Percentiles rank a stretch among this genome's conserved stretches.
Evolutionary conservation across 2,797 vertebrate genomes (phyloP).

Genomic region (Poeciliopsis infans): DNA sequence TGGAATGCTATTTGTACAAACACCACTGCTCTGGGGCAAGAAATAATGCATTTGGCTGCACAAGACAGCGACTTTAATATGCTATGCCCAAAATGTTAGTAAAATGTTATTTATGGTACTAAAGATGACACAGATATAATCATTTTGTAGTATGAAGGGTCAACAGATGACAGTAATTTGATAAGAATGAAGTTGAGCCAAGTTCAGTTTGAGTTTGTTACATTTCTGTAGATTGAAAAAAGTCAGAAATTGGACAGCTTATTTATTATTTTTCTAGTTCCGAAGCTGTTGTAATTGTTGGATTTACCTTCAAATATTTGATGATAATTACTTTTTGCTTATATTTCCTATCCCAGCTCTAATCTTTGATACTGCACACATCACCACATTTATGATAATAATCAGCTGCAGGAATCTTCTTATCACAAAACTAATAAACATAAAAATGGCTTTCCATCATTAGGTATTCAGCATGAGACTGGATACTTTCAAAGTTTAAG

Average conservation of each 20-base stretch:
- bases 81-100: slow-evolving; percentile 2
- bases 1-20: slow-evolving; percentile 77
- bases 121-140: slow-evolving; percentile 25
- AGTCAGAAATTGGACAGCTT: slow-evolving; percentile 14
- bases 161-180: slow-evolving; percentile 4
- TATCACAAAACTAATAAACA: neutral
- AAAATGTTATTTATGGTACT: neutral
- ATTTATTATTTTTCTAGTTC: neutral
- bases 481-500: neutral
- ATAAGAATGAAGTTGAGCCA: slow-evolving; percentile 14
- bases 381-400: neutral
- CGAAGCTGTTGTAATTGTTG: neutral
- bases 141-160: slow-evolving; percentile 8
- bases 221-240: slow-evolving; percentile 42
- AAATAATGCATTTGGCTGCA: slow-evolving; percentile 44
- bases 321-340: neutral
- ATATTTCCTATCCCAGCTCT: neutral
- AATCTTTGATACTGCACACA: slow-evolving; percentile 8
- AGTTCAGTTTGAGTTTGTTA: slow-evolving; percentile 8
- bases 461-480: neutral
- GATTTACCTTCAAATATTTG: neutral
- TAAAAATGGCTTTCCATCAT: neutral
- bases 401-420: slow-evolving; percentile 2
- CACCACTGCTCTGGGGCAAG: slow-evolving; percentile 51
- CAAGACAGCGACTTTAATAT: neutral